Evolutionary conservation across 1,140 invertebrate species (phyloP).

Genomic region (Pachyrhynchus sulphureomaculatus): DNA sequence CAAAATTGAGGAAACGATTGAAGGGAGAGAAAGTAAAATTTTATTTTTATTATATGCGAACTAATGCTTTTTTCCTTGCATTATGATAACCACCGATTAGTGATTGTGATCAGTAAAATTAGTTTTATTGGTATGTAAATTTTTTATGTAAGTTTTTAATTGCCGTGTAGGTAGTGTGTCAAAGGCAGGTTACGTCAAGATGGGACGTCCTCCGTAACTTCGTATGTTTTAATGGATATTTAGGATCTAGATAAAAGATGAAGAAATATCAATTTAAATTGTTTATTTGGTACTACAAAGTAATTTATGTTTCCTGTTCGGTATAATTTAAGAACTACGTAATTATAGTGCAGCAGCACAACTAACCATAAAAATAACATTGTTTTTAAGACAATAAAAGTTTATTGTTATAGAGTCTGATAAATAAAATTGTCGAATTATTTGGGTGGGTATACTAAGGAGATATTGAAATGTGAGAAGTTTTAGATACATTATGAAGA

Average conservation of each 20-base stretch:
- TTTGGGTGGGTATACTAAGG: not conserved
- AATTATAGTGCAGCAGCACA: slow-evolving; percentile 16
- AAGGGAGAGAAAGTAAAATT: no score
- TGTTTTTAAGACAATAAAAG: slow-evolving; percentile 22
- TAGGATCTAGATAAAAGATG: slow-evolving; percentile 19
- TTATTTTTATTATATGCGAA: no score
- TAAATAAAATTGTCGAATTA: slow-evolving; percentile 5
- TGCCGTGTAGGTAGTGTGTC: no score
- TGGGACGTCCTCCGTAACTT: not conserved
- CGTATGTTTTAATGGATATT: slow-evolving; percentile 10
- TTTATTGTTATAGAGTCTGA: not conserved
- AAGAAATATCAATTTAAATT: slow-evolving; percentile 32
- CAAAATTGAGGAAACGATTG: no score
- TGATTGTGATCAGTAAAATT: no score
- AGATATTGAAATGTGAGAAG: not conserved
- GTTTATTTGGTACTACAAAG: slow-evolving; percentile 28
- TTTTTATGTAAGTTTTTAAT: no score
- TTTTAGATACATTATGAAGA: not conserved
- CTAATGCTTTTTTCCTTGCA: no score
- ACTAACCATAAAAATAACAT: slow-evolving; percentile 13
- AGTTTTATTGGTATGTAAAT: no score
- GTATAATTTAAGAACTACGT: slow-evolving; percentile 10
- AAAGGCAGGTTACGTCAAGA: no score
- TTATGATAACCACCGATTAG: no score
- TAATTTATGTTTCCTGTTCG: slow-evolving; percentile 32